Base-by-base conservation (phyloP, 2,113 vertebrate genomes). In the Pterophyllum scalare region DNA sequence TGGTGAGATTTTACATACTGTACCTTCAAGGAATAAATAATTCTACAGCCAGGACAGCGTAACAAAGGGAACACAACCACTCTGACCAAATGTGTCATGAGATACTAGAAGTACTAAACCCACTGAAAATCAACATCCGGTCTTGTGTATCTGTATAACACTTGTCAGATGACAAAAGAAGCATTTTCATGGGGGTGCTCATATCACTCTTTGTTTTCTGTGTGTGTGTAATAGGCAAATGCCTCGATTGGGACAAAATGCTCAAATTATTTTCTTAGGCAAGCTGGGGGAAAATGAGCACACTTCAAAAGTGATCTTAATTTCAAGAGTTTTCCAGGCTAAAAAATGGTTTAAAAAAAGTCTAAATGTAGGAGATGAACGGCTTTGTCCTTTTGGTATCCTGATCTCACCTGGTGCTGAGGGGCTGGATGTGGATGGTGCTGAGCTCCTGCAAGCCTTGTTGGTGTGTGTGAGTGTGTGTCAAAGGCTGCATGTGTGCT, bases 381-480 rank as follows among this genome's bases (percentile, higher is more conserved):
- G 40, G 11, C 35, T 14, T 1, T 20, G 64, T 17, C n/a, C 31
- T 15, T 31, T 46, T 20, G 10, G 6, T 62, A 43, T 54, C 17
- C 4, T 60, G 46, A 31, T 59, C 86, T 84, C 76, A 99, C 98
- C 98, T 99, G 88, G 97, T 96, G 40, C 96, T 98, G 75, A 99
- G 97, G 1, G 97, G 97, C 65, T 98, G 98, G 95, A 99, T 99
- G 92, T 99, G 98, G 93, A 99, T 97, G 81, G 98, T 97, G 95
- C 98, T 99, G 93, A 99, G 98, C 94, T 99, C 98, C 93, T 99
- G 98, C 94, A 99, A 95, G 90, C 97, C 97, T 56, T 97, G 96
- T 60, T 96, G 96, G 74, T 97, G 96, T 0, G 96, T 96, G 89
- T 97, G 96, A 0, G 96, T 95, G 85, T 97, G 84, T 92, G 80